These are phyloP conservation scores for Eumerus sabulonum DNA, from an alignment of 2,888 invertebrate species.

Conservation along the genomic window DNA sequence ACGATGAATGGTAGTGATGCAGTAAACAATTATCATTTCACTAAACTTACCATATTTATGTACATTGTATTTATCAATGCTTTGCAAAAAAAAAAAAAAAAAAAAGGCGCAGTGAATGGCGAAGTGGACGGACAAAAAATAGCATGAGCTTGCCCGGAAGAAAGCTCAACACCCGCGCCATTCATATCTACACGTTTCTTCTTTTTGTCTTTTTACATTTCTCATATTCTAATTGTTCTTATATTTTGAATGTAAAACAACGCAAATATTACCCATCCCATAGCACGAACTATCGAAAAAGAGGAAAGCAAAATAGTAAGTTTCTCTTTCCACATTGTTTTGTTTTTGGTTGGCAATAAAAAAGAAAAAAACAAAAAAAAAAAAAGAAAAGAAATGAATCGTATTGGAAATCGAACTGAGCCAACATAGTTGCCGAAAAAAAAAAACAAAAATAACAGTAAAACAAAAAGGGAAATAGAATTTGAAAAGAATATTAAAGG, in stretches of 20 bases:
- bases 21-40: constrained; percentile 28
- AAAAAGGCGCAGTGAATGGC: too few relatives aligned
- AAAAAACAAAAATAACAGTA: constrained; percentile 25
- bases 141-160: too few relatives aligned
- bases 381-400: too few relatives aligned
- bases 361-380: too few relatives aligned
- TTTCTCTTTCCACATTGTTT: too few relatives aligned
- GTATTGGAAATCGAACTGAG: constrained; percentile 58
- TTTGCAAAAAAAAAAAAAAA: constrained; percentile 2
- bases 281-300: constrained; percentile 60
- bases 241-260: constrained; percentile 40
- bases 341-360: constrained; percentile 3
- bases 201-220: constrained; percentile 21
- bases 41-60: constrained; percentile 46
- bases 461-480: constrained; percentile 6
- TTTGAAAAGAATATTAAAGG: neutral
- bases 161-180: neutral
- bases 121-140: constrained; percentile 27
- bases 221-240: too few relatives aligned
- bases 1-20: constrained; percentile 55
- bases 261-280: constrained; percentile 62
- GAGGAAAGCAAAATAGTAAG: constrained; percentile 45
- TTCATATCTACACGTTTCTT: neutral
- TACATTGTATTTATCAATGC: constrained; percentile 13
- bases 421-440: constrained; percentile 55